These are phyloP conservation scores for Prenolepis imparis DNA, from an alignment of 2,888 invertebrate species.

Conservation along the genomic window DNA sequence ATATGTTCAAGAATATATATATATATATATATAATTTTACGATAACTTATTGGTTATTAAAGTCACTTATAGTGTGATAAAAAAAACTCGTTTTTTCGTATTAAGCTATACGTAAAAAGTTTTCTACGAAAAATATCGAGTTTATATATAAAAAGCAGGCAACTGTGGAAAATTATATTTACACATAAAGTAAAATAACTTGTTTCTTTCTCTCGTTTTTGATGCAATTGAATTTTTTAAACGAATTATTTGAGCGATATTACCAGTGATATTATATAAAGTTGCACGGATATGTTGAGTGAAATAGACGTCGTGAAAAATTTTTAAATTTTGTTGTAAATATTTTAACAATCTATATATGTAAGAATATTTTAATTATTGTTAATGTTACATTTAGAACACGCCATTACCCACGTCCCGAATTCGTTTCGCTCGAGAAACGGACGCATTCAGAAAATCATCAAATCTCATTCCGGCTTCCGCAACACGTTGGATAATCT, in stretches of 20 bases:
- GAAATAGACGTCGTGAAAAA: not conserved
- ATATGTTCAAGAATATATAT: conserved; percentile 31
- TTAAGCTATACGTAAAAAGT: not conserved
- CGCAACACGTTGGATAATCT: not conserved
- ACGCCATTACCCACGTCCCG: not conserved
- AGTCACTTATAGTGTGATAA: not conserved
- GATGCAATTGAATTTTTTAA: not conserved
- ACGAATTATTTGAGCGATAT: not conserved
- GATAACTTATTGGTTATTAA: conserved; percentile 60
- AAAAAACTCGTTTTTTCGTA: not conserved
- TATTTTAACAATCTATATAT: not conserved
- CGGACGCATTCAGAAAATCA: not conserved
- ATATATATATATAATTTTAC: conserved; percentile 36
- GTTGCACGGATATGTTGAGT: not conserved
- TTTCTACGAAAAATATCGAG: conserved; percentile 15
- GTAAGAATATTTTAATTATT: not conserved
- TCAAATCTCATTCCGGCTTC: not conserved
- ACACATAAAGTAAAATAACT: conserved; percentile 11
- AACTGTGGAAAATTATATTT: conserved; percentile 20
- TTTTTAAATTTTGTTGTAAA: not conserved
- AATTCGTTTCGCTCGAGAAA: not conserved
- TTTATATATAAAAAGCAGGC: not conserved
- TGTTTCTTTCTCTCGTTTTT: not conserved
- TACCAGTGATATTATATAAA: not conserved
- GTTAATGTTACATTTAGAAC: not conserved